Base-by-base conservation (phyloP, 2,797 vertebrate genomes). In the Myotis pilosus region DNA sequence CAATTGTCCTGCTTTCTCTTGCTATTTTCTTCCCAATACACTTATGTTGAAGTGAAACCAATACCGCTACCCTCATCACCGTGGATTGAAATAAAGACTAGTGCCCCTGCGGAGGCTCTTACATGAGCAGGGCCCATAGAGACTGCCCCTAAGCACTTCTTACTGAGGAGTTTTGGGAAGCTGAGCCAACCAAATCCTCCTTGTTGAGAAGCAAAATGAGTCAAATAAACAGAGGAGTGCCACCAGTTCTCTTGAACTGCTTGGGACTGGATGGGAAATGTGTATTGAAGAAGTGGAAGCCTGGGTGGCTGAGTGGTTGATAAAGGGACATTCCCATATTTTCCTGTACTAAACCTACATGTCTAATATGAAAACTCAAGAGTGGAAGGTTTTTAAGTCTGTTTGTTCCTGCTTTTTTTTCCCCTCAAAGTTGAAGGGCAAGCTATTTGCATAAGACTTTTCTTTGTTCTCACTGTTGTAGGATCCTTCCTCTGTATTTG, bases 291-390 rank as follows among this genome's bases (percentile, higher is more conserved):
- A 94, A 90, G 93, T 78, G 69, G 92, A 96, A 96, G 66, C 53
- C 38, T 53, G 30, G 10, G n/a, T 81, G 33, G 57, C 75, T 49
- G 57, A 85, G 82, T 79, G 47, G 64, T 47, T 68, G 64, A 60
- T 36, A 25, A 86, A 96, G 96, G 95, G 96, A 87, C 57, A 95
- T 92, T 71, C 91, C 83, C 91, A 74, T 53, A 81, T 87, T 91
- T 96, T 69, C 88, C 82, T 57, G 25, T 82, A 91, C 94, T 78
- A 92, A 93, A 64, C 33, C 47, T 68, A 8, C n/a, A 64, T 28
- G 51, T 80, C 60, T 94, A 91, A 95, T 82, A 69, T 69, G 53
- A 93, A 95, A 93, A 95, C 85, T 94, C 12, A 69, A 86, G 51
- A 88, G 36, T 92, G 38, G 74, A 94, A 90, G 44, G 2, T 69